These are phyloP conservation scores for Capra hircus DNA, from an alignment of 2,113 vertebrate species.

Conservation along the genomic window DNA sequence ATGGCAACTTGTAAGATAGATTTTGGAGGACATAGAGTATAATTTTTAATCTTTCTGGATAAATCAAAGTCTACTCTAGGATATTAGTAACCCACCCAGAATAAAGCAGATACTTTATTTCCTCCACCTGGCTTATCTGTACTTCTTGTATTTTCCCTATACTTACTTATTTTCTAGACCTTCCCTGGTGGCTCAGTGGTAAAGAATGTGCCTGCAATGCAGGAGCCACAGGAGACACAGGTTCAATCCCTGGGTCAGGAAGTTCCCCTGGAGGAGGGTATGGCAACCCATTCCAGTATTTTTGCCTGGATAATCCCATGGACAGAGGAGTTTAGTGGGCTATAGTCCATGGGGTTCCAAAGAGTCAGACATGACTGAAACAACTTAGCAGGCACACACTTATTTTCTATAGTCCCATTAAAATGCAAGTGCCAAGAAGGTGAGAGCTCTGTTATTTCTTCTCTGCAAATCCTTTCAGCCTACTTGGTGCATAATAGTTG, in stretches of 20 bases:
- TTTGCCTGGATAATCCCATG: neutral
- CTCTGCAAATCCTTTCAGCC: neutral
- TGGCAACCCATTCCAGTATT: neutral
- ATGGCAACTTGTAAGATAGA: neutral
- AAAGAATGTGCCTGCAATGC: neutral
- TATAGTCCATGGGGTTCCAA: neutral
- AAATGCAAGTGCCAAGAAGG: neutral
- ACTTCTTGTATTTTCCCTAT: neutral
- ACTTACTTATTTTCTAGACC: neutral
- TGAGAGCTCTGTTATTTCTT: neutral
- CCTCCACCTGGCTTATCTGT: neutral
- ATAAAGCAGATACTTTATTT: neutral
- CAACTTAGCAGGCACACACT: neutral
- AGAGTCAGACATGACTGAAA: neutral
- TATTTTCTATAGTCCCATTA: neutral
- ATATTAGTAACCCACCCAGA: neutral
- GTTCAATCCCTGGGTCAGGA: neutral
- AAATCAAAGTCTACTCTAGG: neutral
- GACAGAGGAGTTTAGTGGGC: neutral
- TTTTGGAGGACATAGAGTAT: neutral
- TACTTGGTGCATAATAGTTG: neutral
- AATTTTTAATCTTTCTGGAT: neutral
- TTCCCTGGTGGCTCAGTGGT: neutral
- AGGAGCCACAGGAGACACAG: accelerated
- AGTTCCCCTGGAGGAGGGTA: neutral